Base-by-base conservation (phyloP, 1,140 invertebrate genomes). In the Hyles euphorbiae region DNA sequence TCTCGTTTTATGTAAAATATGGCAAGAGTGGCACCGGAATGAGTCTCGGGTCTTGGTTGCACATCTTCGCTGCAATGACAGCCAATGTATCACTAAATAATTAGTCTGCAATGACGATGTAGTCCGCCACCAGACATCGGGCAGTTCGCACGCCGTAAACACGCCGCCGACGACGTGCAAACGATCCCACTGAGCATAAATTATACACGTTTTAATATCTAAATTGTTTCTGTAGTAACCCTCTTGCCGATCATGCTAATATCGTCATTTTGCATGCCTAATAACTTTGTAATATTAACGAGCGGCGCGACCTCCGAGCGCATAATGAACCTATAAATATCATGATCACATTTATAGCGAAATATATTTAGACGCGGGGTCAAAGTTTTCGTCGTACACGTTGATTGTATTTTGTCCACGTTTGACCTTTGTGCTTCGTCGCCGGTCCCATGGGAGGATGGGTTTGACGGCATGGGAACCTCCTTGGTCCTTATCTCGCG, bases 391-490 rank as follows among this genome's bases (percentile, higher is more conserved):
- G 1, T 40, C 8, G 4, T 10, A n/a, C 12, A 5, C 3, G 12
- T 48, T 48, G 36, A 8, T 62, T 49, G 69, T 72, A 74, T 73
- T 76, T 74, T 66, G 62, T 70, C 58, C 67, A 67, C 71, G 68
- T 72, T 65, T 79, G 70, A 85, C 81, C 84, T 83, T 61, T 83
- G 76, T 50, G 74, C 63, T 49, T 50, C 50, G 33, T 63, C 57
- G 66, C 61, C 40, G 34, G 43, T 43, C 60, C 46, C 65, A 67
- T 63, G 66, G 63, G 60, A 72, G 72, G 68, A 70, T 68, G 72
- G 63, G 63, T 66, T 69, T 72, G 72, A 68, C 76, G 70, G 70
- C 82, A 83, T 83, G 80, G 78, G 85, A 84, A 83, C 74, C 76
- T 74, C 71, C 72, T 69, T 63, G 56, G 59, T 70, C 73, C 73